phyloP scores from a whole-genome alignment of 2,797 vertebrate species.

The Synanceia verrucosa region DNA sequence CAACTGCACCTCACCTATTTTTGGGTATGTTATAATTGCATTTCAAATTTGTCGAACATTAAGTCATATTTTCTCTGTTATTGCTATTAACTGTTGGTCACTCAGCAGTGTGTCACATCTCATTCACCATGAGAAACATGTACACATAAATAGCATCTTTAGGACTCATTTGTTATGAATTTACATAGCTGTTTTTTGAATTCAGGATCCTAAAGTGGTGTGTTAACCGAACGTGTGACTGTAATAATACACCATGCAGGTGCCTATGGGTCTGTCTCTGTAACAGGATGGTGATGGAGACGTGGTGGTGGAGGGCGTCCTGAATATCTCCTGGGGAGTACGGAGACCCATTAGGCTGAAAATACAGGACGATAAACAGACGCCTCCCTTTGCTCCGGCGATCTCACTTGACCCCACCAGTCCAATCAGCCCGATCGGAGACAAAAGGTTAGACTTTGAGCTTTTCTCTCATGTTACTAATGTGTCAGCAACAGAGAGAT shows the following conservation, averaged over 20 bases:
- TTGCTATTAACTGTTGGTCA: neutral
- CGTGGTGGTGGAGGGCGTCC: constrained; percentile 87
- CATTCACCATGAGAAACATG: neutral
- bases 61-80: neutral
- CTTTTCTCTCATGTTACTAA: neutral
- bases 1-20: constrained; percentile 86
- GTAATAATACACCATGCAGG: constrained; percentile 5
- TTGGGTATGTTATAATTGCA: constrained; percentile 78
- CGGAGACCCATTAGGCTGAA: constrained; percentile 88
- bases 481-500: neutral
- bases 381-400: constrained; percentile 64
- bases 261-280: constrained; percentile 32
- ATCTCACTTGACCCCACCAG: constrained; percentile 70
- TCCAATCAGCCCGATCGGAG: constrained; percentile 76
- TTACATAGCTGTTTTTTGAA: neutral
- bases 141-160: neutral
- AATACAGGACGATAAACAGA: constrained; percentile 92
- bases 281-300: constrained; percentile 63
- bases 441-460: constrained; percentile 82
- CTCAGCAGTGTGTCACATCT: neutral
- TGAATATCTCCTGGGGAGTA: constrained; percentile 93
- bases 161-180: neutral
- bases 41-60: neutral
- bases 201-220: neutral
- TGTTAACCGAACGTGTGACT: neutral